A percentile compares a stretch with the other conserved stretches of the same genome.
Evolutionary conservation across 2,113 vertebrate genomes (phyloP).

Genomic region (Coptodon rendalli): DNA sequence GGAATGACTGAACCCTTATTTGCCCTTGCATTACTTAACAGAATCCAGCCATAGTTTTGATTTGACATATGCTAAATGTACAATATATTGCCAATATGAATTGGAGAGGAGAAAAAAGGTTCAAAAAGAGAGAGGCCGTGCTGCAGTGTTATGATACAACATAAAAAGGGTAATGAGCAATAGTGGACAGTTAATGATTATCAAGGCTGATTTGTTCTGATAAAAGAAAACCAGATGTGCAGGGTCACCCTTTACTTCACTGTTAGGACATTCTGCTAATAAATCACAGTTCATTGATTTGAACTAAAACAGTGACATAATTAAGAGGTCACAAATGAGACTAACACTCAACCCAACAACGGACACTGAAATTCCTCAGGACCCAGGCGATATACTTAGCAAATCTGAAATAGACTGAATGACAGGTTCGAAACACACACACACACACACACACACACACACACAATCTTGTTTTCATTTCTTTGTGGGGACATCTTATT

Average conservation of each 20-base stretch:
- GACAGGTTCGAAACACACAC: not conserved
- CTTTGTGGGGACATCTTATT: accelerated
- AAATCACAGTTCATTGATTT: not conserved
- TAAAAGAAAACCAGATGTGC: not conserved
- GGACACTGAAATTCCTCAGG: not conserved
- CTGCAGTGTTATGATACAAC: not conserved
- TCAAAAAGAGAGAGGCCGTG: not conserved
- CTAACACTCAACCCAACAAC: not conserved
- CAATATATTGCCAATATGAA: not conserved
- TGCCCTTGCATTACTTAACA: not conserved
- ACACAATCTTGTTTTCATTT: not conserved
- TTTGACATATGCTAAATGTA: not conserved
- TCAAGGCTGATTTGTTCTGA: not conserved
- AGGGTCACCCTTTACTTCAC: not conserved
- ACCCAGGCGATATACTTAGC: not conserved
- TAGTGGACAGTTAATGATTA: not conserved
- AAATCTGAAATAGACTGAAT: not conserved
- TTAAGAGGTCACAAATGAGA: not conserved
- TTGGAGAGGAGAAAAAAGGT: not conserved
- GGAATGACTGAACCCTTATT: not conserved
- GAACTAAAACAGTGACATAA: not conserved
- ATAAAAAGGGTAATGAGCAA: not conserved
- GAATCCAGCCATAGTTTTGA: not conserved
- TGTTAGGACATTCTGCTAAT: not conserved
- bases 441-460: not conserved